Percentiles rank a stretch among this genome's conserved stretches.
These are phyloP conservation scores for Cheumatopsyche charites DNA, from an alignment of 1,140 invertebrate species.

Conservation along the genomic window DNA sequence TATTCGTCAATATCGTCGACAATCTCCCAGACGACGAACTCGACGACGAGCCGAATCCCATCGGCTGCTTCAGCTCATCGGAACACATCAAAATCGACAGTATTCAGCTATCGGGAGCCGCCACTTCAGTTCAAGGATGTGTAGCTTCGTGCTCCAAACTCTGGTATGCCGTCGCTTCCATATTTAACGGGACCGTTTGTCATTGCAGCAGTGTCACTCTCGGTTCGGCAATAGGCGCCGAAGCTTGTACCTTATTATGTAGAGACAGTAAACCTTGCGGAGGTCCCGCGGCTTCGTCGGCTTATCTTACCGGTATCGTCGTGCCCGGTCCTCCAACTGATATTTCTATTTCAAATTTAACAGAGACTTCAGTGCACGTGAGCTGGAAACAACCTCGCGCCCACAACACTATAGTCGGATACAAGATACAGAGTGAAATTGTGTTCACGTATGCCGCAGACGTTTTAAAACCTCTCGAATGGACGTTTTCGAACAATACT, in stretches of 20 bases:
- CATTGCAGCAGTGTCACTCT: constrained; percentile 55
- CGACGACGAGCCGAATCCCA: background rate
- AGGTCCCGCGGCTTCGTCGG: constrained; percentile 63
- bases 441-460: constrained; percentile 58
- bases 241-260: constrained; percentile 55
- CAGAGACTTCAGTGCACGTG: constrained; percentile 61
- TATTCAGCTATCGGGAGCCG: constrained; percentile 50
- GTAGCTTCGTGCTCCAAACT: constrained; percentile 57
- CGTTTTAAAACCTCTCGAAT: constrained; percentile 54
- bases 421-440: constrained; percentile 58
- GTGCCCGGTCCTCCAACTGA: constrained; percentile 58
- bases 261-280: constrained; percentile 54
- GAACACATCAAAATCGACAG: too few relatives aligned
- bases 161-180: constrained; percentile 57
- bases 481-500: constrained; percentile 60
- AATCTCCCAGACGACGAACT: too few relatives aligned
- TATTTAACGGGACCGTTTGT: constrained; percentile 58
- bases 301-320: constrained; percentile 53
- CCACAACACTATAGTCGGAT: constrained; percentile 56
- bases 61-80: background rate
- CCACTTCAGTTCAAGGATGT: constrained; percentile 57
- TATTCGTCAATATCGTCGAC: too few relatives aligned
- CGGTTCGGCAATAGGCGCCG: constrained; percentile 49
- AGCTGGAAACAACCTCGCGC: constrained; percentile 59
- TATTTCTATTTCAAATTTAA: constrained; percentile 57